phyloP scores from a whole-genome alignment of 2,888 invertebrate species.

The Rhaphigaster nebulosa region DNA sequence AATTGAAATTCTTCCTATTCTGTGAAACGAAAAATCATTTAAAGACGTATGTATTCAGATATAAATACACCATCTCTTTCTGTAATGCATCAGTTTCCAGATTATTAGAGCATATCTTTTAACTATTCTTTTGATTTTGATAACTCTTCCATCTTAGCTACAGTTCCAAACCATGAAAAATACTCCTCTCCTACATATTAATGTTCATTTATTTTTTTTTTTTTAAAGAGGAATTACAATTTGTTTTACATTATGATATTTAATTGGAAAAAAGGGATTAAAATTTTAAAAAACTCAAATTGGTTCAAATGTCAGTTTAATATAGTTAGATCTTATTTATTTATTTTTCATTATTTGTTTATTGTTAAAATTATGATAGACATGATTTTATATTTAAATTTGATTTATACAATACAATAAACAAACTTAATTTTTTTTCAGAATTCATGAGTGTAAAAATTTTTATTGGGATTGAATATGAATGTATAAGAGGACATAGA shows the following conservation, averaged over 20 bases:
- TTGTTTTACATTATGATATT: too few species aligned
- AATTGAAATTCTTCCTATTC: too few species aligned
- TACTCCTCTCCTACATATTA: background rate
- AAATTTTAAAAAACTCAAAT: background rate
- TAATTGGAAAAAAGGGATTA: background rate
- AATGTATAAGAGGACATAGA: constrained; percentile 96
- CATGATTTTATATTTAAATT: background rate
- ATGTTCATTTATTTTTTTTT: background rate
- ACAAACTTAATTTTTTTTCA: constrained; percentile 66
- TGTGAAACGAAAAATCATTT: too few species aligned
- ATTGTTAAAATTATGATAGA: background rate
- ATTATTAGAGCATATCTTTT: background rate
- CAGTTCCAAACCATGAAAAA: too few species aligned
- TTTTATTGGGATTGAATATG: constrained; percentile 96
- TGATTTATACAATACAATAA: background rate
- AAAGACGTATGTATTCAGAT: too few species aligned
- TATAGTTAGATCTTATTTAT: background rate
- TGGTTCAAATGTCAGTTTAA: background rate
- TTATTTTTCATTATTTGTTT: too few species aligned
- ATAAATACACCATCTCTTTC: too few species aligned
- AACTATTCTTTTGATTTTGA: background rate
- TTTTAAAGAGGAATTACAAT: too few species aligned
- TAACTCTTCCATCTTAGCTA: background rate
- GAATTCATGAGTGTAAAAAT: constrained; percentile 83
- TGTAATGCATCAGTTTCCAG: too few species aligned